A percentile compares a stretch with the other conserved stretches of the same genome.
These are phyloP conservation scores for Anaspis maculata DNA, from an alignment of 2,888 invertebrate genomes.

Conservation along the genomic window DNA sequence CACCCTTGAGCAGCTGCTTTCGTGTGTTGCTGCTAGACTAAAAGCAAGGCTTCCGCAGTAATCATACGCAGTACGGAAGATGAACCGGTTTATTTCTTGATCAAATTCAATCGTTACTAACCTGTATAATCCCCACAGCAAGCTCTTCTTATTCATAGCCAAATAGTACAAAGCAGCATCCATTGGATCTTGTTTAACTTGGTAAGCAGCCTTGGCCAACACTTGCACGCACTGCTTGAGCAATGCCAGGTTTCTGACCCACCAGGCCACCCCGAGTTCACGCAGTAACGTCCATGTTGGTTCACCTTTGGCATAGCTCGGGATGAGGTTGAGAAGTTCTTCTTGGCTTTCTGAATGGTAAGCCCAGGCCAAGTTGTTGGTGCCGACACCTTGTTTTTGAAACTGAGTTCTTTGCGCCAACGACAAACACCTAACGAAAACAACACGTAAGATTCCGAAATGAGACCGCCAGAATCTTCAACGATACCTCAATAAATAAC, in stretches of 20 bases:
- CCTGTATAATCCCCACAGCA: slow-evolving; percentile 92
- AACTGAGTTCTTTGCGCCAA: slow-evolving; percentile 78
- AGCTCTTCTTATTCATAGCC: slow-evolving; percentile 95
- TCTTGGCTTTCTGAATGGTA: slow-evolving; percentile 98
- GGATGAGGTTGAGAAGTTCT: slow-evolving; percentile 82
- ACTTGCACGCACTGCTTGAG: slow-evolving; percentile 83
- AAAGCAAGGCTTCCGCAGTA: no score
- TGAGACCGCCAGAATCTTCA: slow-evolving; percentile 17
- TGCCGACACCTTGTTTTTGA: slow-evolving; percentile 79
- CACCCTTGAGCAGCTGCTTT: no score
- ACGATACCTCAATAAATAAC: slow-evolving; percentile 82
- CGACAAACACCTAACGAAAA: slow-evolving; percentile 91
- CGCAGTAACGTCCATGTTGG: slow-evolving; percentile 85
- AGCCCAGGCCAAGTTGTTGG: slow-evolving; percentile 95
- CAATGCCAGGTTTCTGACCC: slow-evolving; percentile 79
- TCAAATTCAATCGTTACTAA: no score
- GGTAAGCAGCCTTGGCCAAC: slow-evolving; percentile 90
- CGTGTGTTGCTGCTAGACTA: no score
- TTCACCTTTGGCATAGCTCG: slow-evolving; percentile 76
- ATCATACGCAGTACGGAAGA: no score
- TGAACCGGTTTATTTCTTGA: no score
- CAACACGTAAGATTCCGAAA: slow-evolving; percentile 27
- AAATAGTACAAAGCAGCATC: slow-evolving; percentile 96
- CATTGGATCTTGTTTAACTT: slow-evolving; percentile 86
- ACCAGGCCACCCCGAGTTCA: slow-evolving; percentile 92